Evolutionary conservation across 2,888 invertebrate genomes (phyloP).

Genomic region (Ceratothoa steindachneri): DNA sequence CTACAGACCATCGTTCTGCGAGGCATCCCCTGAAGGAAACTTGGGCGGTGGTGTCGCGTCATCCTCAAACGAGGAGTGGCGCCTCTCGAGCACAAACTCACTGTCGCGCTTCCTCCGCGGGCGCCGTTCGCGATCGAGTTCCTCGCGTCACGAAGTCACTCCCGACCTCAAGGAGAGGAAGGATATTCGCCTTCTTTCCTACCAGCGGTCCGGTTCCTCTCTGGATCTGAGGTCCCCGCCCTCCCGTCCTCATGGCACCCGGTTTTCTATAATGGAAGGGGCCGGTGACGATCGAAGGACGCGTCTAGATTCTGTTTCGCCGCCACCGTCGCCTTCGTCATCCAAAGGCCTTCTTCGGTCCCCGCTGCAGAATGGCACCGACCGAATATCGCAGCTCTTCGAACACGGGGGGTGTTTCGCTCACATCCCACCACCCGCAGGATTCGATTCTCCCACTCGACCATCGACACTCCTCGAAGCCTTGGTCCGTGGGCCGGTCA

Average conservation of each 20-base stretch:
- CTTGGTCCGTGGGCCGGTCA: constrained; percentile 32
- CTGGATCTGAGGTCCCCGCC: background rate
- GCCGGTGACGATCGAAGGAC: background rate
- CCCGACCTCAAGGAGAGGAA: background rate
- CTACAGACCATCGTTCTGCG: background rate
- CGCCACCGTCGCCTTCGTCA: background rate
- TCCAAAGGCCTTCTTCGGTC: background rate
- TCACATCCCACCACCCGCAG: constrained; percentile 45
- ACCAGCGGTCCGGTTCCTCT: background rate
- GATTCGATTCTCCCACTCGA: constrained; percentile 39
- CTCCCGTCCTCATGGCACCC: background rate
- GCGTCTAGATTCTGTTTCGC: background rate
- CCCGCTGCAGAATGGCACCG: background rate
- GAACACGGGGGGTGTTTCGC: constrained; percentile 31
- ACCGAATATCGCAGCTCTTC: constrained; percentile 19
- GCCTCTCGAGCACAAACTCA: background rate
- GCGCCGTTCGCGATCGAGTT: background rate
- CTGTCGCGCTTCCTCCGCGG: background rate
- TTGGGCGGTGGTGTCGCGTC: background rate
- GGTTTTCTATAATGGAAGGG: background rate
- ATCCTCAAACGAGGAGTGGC: background rate
- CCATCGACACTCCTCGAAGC: constrained; percentile 34
- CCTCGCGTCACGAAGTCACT: background rate
- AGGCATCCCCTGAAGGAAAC: background rate
- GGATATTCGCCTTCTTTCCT: background rate